phyloP scores from a whole-genome alignment of 2,888 invertebrate species.

The Cetonia aurata region DNA sequence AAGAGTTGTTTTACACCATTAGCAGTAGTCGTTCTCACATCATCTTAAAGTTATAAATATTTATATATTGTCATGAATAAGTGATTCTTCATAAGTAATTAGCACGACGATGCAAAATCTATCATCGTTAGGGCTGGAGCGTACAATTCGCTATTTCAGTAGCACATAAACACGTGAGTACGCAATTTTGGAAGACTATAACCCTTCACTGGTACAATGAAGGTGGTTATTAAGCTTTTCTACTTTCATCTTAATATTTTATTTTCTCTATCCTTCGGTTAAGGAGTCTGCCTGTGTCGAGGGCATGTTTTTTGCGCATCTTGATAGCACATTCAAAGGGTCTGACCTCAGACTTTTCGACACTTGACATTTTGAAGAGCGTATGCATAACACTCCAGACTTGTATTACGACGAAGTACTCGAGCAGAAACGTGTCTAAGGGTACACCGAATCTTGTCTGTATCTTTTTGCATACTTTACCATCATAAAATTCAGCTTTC shows the following conservation, averaged over 20 bases:
- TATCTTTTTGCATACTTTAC: constrained; percentile 28
- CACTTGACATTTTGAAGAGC: constrained; percentile 51
- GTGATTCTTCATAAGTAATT: not conserved
- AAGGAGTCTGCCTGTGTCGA: not conserved
- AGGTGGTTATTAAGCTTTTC: not conserved
- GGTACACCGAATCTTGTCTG: constrained; percentile 37
- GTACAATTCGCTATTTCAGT: no score
- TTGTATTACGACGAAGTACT: constrained; percentile 50
- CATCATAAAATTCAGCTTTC: constrained; percentile 3
- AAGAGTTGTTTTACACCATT: no score
- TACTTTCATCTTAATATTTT: not conserved
- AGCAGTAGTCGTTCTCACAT: no score
- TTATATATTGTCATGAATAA: no score
- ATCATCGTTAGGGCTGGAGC: no score
- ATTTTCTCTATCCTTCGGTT: not conserved
- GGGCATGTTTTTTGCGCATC: constrained; percentile 34
- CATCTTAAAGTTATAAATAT: no score
- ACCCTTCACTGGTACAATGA: no score
- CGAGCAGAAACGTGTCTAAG: constrained; percentile 50
- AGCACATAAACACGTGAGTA: no score
- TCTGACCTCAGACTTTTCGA: constrained; percentile 48
- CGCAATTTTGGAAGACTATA: no score
- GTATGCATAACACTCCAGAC: constrained; percentile 52
- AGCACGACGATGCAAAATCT: not conserved
- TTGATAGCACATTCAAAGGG: constrained; percentile 42